Conservation (phyloP, 92 coral and sea anemone genomes). For the Diadumene lineata region DNA sequence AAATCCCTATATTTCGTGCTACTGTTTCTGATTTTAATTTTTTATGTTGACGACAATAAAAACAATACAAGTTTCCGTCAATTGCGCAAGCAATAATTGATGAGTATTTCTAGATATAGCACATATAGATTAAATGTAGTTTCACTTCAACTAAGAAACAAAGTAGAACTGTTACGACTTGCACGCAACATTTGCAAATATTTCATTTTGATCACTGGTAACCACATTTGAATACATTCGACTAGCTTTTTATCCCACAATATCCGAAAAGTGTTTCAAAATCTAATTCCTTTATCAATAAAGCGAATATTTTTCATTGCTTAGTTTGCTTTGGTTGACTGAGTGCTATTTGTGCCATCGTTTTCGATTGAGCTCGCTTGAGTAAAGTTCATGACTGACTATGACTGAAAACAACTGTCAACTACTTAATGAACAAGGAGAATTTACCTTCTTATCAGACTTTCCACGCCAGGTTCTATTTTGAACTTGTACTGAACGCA, state of each 20-base stretch:
- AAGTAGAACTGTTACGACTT: slow-evolving; percentile 1
- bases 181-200: slow-evolving; percentile 6
- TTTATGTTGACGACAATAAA: not conserved
- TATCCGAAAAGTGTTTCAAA: not conserved
- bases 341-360: slow-evolving; percentile 5
- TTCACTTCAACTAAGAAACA: slow-evolving; percentile 23
- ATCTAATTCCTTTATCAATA: not conserved
- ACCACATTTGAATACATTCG: not conserved
- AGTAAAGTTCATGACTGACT: slow-evolving; percentile 42
- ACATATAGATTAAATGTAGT: slow-evolving; percentile 21
- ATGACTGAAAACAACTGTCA: slow-evolving; percentile 35
- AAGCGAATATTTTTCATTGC: not conserved
- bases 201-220: not conserved
- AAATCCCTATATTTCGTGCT: not conserved
- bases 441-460: slow-evolving; percentile 55
- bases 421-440: slow-evolving; percentile 62
- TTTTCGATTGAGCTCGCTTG: slow-evolving; percentile 32
- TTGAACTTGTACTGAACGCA: not conserved
- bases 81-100: slow-evolving; percentile 26
- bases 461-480: too few species aligned
- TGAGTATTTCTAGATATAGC: slow-evolving; percentile 11
- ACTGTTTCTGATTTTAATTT: not conserved
- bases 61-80: slow-evolving; percentile 12
- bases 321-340: slow-evolving; percentile 8
- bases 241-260: not conserved